Evolutionary conservation across 2,888 invertebrate species (phyloP).

Genomic region (Polymixis flavicincta): DNA sequence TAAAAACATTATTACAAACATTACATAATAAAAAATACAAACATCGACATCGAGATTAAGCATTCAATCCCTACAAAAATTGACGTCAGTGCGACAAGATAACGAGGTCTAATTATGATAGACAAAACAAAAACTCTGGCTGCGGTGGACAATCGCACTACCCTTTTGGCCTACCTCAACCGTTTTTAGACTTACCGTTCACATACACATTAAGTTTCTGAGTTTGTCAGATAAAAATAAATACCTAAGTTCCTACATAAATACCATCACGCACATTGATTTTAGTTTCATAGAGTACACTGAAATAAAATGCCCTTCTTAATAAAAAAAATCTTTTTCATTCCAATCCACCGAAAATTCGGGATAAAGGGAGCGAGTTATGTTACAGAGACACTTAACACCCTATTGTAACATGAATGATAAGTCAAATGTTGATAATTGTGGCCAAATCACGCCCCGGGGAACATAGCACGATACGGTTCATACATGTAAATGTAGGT

Average conservation of each 20-base stretch:
- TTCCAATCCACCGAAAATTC: background rate
- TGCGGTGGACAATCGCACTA: background rate
- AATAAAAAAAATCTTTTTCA: background rate
- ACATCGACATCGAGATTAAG: no score
- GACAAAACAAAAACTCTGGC: no score
- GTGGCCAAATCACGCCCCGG: constrained; percentile 10
- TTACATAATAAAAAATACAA: no score
- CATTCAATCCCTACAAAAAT: no score
- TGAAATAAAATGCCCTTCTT: background rate
- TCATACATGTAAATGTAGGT: constrained; percentile 4
- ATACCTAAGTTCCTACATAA: background rate
- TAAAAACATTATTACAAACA: no score
- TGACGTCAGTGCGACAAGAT: no score
- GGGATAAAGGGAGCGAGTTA: background rate
- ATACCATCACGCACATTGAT: background rate
- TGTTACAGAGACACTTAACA: background rate
- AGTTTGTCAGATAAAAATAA: background rate
- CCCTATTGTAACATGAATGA: constrained; percentile 13
- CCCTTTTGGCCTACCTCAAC: background rate
- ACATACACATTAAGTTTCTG: background rate
- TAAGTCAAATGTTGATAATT: constrained; percentile 31
- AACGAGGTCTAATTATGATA: no score
- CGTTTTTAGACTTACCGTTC: background rate
- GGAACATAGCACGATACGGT: background rate
- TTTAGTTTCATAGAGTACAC: background rate